phyloP scores from a whole-genome alignment of 2,797 vertebrate genomes.

The Artibeus jamaicensis region DNA sequence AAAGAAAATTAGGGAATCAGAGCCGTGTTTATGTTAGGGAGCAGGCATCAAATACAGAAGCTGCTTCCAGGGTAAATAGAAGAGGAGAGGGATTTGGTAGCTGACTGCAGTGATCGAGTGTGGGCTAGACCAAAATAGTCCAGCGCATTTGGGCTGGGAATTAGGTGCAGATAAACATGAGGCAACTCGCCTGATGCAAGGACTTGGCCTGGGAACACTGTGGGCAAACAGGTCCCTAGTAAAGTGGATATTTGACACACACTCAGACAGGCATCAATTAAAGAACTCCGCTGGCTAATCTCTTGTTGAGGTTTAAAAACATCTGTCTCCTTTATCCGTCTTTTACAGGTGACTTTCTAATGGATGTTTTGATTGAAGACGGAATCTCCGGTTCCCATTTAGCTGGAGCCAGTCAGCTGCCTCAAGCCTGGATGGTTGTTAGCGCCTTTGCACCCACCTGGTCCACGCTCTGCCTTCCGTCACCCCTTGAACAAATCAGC shows the following conservation, averaged over 20 bases:
- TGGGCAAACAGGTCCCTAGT: not conserved
- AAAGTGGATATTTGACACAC: not conserved
- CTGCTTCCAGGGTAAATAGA: conserved; percentile 63
- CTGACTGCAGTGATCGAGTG: not conserved
- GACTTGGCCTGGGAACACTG: not conserved
- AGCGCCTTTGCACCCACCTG: too few relatives aligned
- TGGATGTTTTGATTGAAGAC: not conserved
- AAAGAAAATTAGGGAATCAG: conserved; percentile 65
- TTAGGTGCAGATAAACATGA: conserved; percentile 13
- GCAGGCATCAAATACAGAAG: conserved; percentile 62
- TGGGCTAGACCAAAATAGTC: conserved; percentile 27
- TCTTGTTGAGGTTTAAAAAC: not conserved
- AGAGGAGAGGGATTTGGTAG: conserved; percentile 42
- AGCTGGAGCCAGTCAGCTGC: not conserved
- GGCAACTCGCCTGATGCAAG: not conserved
- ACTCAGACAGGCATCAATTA: not conserved
- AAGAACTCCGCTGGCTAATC: not conserved
- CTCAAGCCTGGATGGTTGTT: not conserved
- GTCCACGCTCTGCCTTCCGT: fast-evolving
- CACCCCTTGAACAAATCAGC: not conserved
- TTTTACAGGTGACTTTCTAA: not conserved
- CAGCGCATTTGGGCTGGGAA: conserved; percentile 6
- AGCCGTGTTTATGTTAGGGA: conserved; percentile 58
- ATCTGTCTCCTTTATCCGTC: not conserved
- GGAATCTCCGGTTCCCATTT: not conserved